Percentiles rank a stretch among this genome's conserved stretches.
Evolutionary conservation across 1,140 invertebrate species (phyloP).

Genomic region (Onthophagus taurus): DNA sequence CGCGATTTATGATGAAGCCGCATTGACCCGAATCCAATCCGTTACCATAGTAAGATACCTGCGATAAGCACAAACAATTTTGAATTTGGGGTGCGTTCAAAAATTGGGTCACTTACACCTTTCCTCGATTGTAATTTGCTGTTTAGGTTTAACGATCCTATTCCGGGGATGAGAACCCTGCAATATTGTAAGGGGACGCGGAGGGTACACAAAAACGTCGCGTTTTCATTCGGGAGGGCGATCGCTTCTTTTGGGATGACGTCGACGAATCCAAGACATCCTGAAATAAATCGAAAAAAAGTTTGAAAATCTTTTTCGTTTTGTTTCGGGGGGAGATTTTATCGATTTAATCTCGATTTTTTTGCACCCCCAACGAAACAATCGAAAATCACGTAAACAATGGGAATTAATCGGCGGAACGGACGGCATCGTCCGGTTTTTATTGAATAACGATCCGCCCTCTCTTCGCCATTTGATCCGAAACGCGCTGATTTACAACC

Average conservation of each 20-base stretch:
- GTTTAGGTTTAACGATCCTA: conserved; percentile 30
- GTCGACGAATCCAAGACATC: no score
- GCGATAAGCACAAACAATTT: not conserved
- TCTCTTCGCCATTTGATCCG: no score
- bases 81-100: not conserved
- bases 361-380: no score
- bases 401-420: no score
- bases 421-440: no score
- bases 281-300: no score
- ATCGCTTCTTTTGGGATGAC: conserved; percentile 39
- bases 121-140: conserved; percentile 19
- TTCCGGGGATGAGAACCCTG: conserved; percentile 35
- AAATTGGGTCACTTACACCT: conserved; percentile 21
- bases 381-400: no score
- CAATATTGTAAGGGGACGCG: conserved; percentile 44
- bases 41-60: conserved; percentile 44
- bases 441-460: no score
- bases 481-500: no score
- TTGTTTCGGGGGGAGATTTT: no score
- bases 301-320: no score
- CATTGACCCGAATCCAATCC: conserved; percentile 54
- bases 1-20: conserved; percentile 51
- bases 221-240: conserved; percentile 38
- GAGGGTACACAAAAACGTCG: conserved; percentile 42
- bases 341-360: no score